Conservation (phyloP, 2,113 vertebrate genomes). For the Perca schrenkii region DNA sequence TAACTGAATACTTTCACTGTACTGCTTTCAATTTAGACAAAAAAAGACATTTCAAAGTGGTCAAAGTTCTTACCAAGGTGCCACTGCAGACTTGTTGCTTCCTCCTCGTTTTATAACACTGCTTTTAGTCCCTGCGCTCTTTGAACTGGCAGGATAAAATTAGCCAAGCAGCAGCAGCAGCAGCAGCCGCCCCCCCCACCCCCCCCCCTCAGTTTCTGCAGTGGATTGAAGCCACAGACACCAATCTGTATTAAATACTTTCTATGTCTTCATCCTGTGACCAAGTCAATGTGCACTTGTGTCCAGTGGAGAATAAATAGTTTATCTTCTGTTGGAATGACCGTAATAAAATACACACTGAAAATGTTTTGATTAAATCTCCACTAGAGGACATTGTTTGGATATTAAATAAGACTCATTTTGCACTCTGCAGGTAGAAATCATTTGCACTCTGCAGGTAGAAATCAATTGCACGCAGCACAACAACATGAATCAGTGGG, state of each 20-base stretch:
- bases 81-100: conserved; percentile 18
- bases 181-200: not conserved
- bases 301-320: not conserved
- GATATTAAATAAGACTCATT: not conserved
- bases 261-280: not conserved
- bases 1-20: not conserved
- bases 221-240: not conserved
- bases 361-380: not conserved
- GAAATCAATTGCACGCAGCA: not conserved
- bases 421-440: conserved; percentile 1
- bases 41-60: not conserved
- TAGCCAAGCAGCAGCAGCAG: conserved; percentile 55
- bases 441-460: not conserved
- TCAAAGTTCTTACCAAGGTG: conserved; percentile 54
- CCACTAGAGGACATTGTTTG: conserved; percentile 50
- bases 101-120: conserved; percentile 37
- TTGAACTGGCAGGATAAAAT: conserved; percentile 71
- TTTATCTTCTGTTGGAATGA: not conserved
- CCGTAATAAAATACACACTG: not conserved
- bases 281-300: not conserved
- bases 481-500: not conserved
- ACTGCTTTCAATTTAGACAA: not conserved
- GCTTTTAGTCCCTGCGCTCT: conserved; percentile 29
- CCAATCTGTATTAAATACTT: not conserved
- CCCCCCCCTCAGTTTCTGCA: conserved; percentile 11